These are phyloP conservation scores for Saguinus imperator DNA, from an alignment of 2,113 vertebrate species.

Conservation along the genomic window DNA sequence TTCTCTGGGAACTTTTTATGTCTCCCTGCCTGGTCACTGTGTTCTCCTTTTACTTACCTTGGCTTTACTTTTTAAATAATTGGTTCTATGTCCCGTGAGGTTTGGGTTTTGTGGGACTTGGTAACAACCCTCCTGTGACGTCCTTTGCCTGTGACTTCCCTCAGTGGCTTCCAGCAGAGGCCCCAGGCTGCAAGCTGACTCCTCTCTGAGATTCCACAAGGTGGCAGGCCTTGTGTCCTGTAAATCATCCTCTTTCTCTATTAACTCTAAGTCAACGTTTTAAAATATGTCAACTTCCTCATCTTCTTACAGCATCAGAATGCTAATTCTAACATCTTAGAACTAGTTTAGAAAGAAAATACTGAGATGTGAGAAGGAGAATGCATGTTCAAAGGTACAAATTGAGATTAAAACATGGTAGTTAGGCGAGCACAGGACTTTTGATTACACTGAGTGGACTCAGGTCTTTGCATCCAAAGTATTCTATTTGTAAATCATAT, in stretches of 20 bases:
- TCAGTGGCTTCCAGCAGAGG: background rate
- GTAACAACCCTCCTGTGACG: background rate
- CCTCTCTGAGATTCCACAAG: background rate
- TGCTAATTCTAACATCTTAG: background rate
- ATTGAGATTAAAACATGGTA: background rate
- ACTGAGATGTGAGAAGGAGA: background rate
- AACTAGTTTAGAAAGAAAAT: background rate
- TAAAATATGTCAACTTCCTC: background rate
- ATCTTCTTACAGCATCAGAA: background rate
- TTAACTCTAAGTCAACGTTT: background rate
- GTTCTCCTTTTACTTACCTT: background rate
- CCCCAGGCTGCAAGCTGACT: background rate
- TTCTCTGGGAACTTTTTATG: background rate
- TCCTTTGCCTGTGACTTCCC: background rate
- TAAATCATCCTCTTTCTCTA: background rate
- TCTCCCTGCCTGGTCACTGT: background rate
- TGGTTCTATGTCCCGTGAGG: background rate
- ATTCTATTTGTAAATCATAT: background rate
- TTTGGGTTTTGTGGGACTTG: background rate
- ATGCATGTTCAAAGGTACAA: background rate
- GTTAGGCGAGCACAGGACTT: background rate
- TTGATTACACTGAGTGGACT: background rate
- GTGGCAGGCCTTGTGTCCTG: background rate
- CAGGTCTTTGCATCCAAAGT: background rate
- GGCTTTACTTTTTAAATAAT: background rate